Base-by-base conservation (phyloP, 2,888 invertebrate genomes). In the Hyposoter dolosus region DNA sequence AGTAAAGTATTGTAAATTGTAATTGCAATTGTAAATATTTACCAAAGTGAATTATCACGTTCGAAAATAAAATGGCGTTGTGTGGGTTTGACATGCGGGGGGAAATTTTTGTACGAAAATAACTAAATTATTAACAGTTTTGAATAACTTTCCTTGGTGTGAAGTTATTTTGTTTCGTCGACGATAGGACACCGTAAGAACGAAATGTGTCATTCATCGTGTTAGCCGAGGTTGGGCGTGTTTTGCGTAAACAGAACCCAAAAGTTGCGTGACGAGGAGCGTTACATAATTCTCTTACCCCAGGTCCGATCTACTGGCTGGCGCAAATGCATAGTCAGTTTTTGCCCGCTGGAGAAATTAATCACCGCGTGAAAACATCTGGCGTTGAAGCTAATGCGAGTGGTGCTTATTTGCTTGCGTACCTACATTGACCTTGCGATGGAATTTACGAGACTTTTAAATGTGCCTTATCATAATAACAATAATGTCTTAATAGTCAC, bases 281-380 rank as follows among this genome's bases (percentile, higher is more conserved):
- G 69, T 69, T 74, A 65, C 71, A 71, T 68, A 50, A 63, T 45
- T 71, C 66, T 65, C 63, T 60, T 60, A 17, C 47, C 65, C 47
- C 23, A 40, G 43, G 32, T 47, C 53, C 50, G 45, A 60, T 74
- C 40, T 71, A n/a, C 65, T 28, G 53, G 40, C 74, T 65, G 28
- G 50, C 43, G 53, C 81, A 84, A 68, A 81, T 76, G 80, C 71
- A 71, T 35, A 56, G 65, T 76, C 65, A 71, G 66, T 71, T 65
- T 76, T 81, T 77, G 71, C 47, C 53, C 76, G 32, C 19, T 47
- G 28, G 47, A 63, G 69, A 76, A 84, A 43, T 84, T 76, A 84
- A 76, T 80, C 80, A 80, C 65, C 72, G 65, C 75, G 17, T 53
- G 65, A 81, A 43, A 79, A 74, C 84, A 84, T 80, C 84, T 84